Base-by-base conservation (phyloP, 2,888 invertebrate species). In the Sympetrum striolatum region DNA sequence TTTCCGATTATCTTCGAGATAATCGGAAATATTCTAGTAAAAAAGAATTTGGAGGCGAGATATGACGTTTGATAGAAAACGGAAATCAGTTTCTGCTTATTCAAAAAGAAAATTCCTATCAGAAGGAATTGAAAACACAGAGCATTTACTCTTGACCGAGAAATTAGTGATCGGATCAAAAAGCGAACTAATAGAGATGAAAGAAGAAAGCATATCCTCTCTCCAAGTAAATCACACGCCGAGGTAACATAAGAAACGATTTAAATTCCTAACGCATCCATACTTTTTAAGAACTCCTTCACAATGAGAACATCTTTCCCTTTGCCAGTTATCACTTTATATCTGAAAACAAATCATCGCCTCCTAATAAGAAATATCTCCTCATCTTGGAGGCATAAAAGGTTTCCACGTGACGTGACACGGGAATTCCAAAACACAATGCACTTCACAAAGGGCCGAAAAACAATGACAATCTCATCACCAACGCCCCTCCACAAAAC, bases 331-430 rank as follows among this genome's bases (percentile, higher is more conserved):
- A 73, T 31, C 73, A 22, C 31, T 22, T 8, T 31, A 31, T 31
- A 73, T 73, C 73, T 73, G 14, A 4, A 39, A 64, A 39, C 58
- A 64, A 86, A 60, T 86, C n/a, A 86, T 86, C 37, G 53, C 15
- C 58, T 60, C 60, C 60, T 86, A 35, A 22, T 86, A 60, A 37
- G 60, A 12, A n/a, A 37, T 64, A 64, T 86, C 86, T 86, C 2
- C 37, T 22, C 60, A 37, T 60, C 22, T 35, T 37, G 25, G 82
- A 31, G 82, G 31, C 22, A 25, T 64, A 86, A 86, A 86, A 48
- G 86, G 60, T 60, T 60, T 86, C 86, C 60, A 60, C 64, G 60
- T 86, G 86, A 86, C 37, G 58, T 86, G n/a, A 82, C 58, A 35
- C 58, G 82, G 37, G 53, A 53, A 53, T 53, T 53, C 53, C 15